Conservation (phyloP, 1,140 invertebrate genomes). For the Nephotettix cincticeps region DNA sequence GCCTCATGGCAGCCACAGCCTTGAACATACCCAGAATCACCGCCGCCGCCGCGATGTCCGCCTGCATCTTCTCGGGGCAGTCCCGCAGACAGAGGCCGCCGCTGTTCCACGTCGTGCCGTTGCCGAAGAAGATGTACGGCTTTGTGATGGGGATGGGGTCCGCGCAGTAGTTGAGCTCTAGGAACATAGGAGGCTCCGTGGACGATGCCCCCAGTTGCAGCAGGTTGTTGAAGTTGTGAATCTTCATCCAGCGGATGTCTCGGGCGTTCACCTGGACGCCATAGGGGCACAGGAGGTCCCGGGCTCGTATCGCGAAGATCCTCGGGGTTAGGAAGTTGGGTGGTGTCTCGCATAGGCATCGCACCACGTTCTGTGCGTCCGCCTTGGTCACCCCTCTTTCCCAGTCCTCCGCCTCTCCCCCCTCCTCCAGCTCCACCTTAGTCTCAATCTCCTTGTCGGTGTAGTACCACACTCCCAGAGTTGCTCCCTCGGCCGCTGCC, state of each 20-base stretch:
- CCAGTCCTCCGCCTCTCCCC: constrained; percentile 59
- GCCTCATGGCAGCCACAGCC: constrained; percentile 64
- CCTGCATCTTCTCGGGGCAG: constrained; percentile 76
- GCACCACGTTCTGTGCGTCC: constrained; percentile 80
- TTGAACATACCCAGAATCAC: constrained; percentile 69
- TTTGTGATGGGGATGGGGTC: constrained; percentile 40
- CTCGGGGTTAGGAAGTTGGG: constrained; percentile 85
- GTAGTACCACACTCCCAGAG: constrained; percentile 61
- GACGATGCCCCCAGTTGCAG: constrained; percentile 56
- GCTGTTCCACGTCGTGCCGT: constrained; percentile 88
- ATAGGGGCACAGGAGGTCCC: constrained; percentile 37
- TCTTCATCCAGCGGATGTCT: constrained; percentile 54
- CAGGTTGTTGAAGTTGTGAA: constrained; percentile 56
- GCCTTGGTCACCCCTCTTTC: constrained; percentile 69
- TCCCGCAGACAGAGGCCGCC: constrained; percentile 85
- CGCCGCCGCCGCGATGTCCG: constrained; percentile 88
- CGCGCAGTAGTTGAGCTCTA: constrained; percentile 50
- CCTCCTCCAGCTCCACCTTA: constrained; percentile 49
- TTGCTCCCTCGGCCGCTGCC: constrained; percentile 71
- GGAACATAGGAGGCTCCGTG: constrained; percentile 53
- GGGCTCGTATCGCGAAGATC: constrained; percentile 61
- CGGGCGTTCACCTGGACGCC: constrained; percentile 45
- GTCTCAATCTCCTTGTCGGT: constrained; percentile 62
- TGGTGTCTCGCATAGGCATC: constrained; percentile 76
- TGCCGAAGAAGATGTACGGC: constrained; percentile 47